Conservation (phyloP, 1,140 invertebrate species). For the Solenopsis fugax region DNA sequence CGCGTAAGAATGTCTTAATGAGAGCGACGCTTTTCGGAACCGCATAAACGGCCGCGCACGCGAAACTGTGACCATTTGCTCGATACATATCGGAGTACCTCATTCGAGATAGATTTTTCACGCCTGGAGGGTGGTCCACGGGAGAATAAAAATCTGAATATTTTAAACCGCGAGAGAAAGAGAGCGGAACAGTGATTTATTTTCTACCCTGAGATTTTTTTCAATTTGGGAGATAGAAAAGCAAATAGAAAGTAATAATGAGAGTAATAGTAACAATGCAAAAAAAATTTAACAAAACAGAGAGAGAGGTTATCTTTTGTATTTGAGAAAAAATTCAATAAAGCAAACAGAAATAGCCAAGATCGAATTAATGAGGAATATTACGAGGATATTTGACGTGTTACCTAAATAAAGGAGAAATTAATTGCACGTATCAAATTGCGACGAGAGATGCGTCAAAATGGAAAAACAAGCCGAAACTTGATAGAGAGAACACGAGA, state of each 20-base stretch:
- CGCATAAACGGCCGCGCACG: background rate
- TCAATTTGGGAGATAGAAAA: background rate
- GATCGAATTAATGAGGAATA: conserved; percentile 24
- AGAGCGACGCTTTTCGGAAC: background rate
- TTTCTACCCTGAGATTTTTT: conserved; percentile 4
- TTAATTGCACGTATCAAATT: conserved; percentile 19
- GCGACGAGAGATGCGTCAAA: background rate
- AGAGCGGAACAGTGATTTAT: background rate
- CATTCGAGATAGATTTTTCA: conserved; percentile 13
- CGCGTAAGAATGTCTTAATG: conserved; percentile 21
- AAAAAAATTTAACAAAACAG: background rate
- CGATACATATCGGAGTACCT: conserved; percentile 1
- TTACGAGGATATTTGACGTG: background rate
- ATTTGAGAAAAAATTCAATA: background rate
- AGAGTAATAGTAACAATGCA: background rate
- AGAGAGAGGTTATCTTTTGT: background rate
- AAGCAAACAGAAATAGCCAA: background rate
- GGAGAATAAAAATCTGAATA: conserved; percentile 3
- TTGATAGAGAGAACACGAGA: background rate
- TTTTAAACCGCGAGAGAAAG: background rate
- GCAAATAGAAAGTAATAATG: conserved; percentile 9
- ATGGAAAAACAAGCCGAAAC: background rate
- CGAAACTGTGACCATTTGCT: background rate
- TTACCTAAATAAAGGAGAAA: conserved; percentile 26
- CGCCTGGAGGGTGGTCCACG: background rate